Base-by-base conservation (phyloP, 2,113 vertebrate species). In the Dipodomys ordii region DNA sequence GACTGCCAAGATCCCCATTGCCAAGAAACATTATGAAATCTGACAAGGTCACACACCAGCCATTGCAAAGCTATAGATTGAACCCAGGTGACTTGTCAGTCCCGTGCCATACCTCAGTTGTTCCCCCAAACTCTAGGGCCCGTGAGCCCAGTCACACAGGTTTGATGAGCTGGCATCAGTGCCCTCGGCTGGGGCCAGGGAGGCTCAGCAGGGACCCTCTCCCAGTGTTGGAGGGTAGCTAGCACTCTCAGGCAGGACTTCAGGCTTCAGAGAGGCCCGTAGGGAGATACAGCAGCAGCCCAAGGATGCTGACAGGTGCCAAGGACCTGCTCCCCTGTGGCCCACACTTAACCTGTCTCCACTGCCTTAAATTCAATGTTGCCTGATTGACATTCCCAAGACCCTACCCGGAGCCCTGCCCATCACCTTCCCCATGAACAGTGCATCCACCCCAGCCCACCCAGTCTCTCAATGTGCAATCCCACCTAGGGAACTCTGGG, bases 1-100 rank as follows among this genome's bases (percentile, higher is more conserved):
- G 4, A 78, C 79, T n/a, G 62, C 73, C 76, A 71, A 84, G 49
- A 71, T n/a, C 68, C 78, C 82, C 46, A 87, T 65, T 95, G 93
- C 83, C 28, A 60, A 90, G 23, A 62, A 22, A 68, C 13, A 79
- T 46, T 27, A 80, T 18, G 35, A 84, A 83, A 49, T 44, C 46
- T 30, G 5, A 13, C 25, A 9, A 87, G 60, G 69, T 81, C 49
- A n/a, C 49, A 49, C 2, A 9, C 15, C 2, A 76, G 32, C 10
- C 74, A 83, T 71, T 77, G 13, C 32, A 76, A 25, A 82, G 79
- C 46, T 32, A 23, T 6, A 0, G 74, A 25, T 9, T 6, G 25
- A 67, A 76, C 25, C 53, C 35, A 90, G 23, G 30, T 28, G 28
- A 60, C 62, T 46, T 6, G 3, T 44, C 23, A 46, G 60, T 25